Evolutionary conservation across 2,113 vertebrate species (phyloP).

Genomic region (Isurus oxyrinchus): DNA sequence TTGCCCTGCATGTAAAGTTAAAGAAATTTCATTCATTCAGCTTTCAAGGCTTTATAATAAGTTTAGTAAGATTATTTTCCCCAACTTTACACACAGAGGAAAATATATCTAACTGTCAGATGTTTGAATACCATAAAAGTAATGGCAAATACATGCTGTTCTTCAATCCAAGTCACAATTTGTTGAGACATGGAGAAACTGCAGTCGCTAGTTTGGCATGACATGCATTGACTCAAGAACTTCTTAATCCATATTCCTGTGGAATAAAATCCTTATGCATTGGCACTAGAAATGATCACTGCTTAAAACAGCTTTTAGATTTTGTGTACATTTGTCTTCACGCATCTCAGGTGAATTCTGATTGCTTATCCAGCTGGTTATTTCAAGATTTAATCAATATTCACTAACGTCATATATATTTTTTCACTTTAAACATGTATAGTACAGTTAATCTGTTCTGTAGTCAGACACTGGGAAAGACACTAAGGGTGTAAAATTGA

Average conservation of each 20-base stretch:
- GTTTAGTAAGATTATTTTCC: not conserved
- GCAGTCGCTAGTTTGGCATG: not conserved
- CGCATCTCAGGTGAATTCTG: not conserved
- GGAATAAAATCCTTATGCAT: slow-evolving; percentile 14
- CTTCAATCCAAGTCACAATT: slow-evolving; percentile 7
- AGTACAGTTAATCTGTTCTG: slow-evolving; percentile 29
- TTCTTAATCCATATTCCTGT: not conserved
- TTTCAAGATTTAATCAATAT: slow-evolving; percentile 34
- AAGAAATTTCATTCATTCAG: not conserved
- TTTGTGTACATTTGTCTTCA: slow-evolving; percentile 29
- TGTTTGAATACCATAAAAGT: slow-evolving; percentile 12
- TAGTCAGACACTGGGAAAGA: not conserved
- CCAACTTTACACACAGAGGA: slow-evolving; percentile 3
- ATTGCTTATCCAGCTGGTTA: not conserved
- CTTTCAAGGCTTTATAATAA: not conserved
- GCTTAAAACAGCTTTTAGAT: slow-evolving; percentile 27
- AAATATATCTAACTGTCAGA: slow-evolving; percentile 15
- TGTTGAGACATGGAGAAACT: slow-evolving; percentile 13
- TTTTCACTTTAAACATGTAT: slow-evolving; percentile 33
- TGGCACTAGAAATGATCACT: slow-evolving; percentile 33
- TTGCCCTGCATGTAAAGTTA: not conserved
- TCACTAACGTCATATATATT: not conserved
- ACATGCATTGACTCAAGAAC: slow-evolving; percentile 31
- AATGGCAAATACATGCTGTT: slow-evolving; percentile 31
- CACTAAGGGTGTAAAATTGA: slow-evolving; percentile 24